Evolutionary conservation across 2,888 invertebrate species (phyloP).

Genomic region (Ectropis crepuscularia): DNA sequence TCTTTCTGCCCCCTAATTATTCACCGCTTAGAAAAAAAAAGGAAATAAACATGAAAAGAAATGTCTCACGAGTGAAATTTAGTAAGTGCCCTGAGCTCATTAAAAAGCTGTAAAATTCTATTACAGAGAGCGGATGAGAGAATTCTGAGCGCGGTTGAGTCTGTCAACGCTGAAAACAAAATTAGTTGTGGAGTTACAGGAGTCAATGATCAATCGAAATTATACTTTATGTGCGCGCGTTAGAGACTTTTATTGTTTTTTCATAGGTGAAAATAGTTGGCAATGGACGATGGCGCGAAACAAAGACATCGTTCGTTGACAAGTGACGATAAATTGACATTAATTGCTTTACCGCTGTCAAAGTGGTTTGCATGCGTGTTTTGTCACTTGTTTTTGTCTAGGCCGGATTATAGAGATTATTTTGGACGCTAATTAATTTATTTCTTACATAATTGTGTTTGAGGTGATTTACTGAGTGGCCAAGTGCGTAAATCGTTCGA

Average conservation of each 20-base stretch:
- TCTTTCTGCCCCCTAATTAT: constrained; percentile 78
- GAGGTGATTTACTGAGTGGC: constrained; percentile 62
- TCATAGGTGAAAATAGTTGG: constrained; percentile 44
- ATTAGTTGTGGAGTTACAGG: constrained; percentile 36
- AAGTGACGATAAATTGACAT: constrained; percentile 79
- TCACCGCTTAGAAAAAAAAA: constrained; percentile 67
- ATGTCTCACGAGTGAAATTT: constrained; percentile 70
- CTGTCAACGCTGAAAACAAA: constrained; percentile 40
- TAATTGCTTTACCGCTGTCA: constrained; percentile 72
- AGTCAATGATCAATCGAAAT: constrained; percentile 45
- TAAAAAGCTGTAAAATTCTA: constrained; percentile 82
- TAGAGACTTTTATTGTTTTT: constrained; percentile 47
- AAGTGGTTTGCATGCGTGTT: constrained; percentile 57
- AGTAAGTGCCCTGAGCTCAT: constrained; percentile 78
- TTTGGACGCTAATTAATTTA: constrained; percentile 71
- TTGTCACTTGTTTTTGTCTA: constrained; percentile 51
- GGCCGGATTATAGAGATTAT: constrained; percentile 51
- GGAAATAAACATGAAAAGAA: constrained; percentile 75
- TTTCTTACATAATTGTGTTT: constrained; percentile 60
- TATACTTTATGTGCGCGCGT: constrained; percentile 46
- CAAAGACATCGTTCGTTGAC: constrained; percentile 69
- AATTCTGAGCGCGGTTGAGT: constrained; percentile 52
- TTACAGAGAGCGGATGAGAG: constrained; percentile 68
- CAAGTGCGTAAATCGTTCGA: constrained; percentile 14
- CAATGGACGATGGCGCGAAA: constrained; percentile 64